Evolutionary conservation across 2,113 vertebrate genomes (phyloP).

Genomic region (Bubo blakistoni): DNA sequence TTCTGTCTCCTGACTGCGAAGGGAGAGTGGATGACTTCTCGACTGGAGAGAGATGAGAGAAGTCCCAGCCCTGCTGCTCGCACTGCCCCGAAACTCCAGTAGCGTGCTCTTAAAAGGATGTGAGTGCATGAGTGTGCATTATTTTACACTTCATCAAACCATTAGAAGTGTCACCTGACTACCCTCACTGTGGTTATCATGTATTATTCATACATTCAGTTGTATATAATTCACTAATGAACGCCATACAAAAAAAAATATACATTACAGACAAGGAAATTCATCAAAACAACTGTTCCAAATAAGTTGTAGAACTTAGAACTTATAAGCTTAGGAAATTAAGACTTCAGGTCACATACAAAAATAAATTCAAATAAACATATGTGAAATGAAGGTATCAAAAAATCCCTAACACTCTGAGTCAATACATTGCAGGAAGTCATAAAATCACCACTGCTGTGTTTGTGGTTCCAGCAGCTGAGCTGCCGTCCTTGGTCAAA

Average conservation of each 20-base stretch:
- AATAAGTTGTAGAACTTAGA: neutral
- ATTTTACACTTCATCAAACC: neutral
- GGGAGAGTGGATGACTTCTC: neutral
- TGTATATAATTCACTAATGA: neutral
- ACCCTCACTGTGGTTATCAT: neutral
- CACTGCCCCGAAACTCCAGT: neutral
- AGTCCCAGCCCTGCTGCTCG: neutral
- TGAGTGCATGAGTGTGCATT: neutral
- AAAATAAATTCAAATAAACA: neutral
- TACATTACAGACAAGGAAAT: neutral
- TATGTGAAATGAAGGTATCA: neutral
- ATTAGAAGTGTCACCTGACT: neutral
- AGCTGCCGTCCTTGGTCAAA: neutral
- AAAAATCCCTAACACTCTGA: neutral
- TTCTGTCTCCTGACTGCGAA: neutral
- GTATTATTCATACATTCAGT: neutral
- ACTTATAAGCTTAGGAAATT: neutral
- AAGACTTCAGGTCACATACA: neutral
- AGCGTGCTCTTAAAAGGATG: neutral
- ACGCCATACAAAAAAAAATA: rapidly evolving
- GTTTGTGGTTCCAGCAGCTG: neutral
- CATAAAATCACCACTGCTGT: neutral
- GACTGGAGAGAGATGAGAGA: neutral
- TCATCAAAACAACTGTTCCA: neutral
- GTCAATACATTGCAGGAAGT: neutral